phyloP scores from a whole-genome alignment of 2,797 vertebrate genomes.

The Sciurus carolinensis region DNA sequence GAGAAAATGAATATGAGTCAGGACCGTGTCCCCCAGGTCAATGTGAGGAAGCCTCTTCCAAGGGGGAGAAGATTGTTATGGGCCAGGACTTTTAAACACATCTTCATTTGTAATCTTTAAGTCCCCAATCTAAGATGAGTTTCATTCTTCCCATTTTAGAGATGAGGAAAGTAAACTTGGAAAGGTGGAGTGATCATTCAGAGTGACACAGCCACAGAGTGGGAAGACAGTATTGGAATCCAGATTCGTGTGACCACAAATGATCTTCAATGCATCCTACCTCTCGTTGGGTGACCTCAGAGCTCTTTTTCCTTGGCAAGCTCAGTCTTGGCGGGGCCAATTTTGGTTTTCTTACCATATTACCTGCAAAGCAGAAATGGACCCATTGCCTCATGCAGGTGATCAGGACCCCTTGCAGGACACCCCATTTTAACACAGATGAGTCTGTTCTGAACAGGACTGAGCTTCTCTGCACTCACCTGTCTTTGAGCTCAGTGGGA shows the following conservation, averaged over 20 bases:
- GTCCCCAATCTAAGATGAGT: neutral
- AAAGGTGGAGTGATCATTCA: neutral
- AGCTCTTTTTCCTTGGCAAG: neutral
- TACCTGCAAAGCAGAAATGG: neutral
- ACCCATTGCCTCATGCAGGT: accelerated
- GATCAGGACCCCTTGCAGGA: neutral
- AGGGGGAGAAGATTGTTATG: neutral
- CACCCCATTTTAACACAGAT: neutral
- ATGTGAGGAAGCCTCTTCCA: neutral
- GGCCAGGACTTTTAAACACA: neutral
- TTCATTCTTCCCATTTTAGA: neutral
- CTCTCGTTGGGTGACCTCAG: neutral
- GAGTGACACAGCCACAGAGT: neutral
- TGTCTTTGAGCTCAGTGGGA: neutral
- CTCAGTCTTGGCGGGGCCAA: neutral
- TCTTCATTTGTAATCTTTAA: neutral
- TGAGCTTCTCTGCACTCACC: neutral
- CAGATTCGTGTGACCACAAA: neutral
- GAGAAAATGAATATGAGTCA: slow-evolving; percentile 38
- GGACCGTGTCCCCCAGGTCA: neutral
- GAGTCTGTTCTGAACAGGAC: neutral
- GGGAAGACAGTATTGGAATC: neutral
- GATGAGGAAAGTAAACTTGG: neutral
- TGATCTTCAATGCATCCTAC: neutral
- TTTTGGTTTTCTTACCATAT: neutral